Evolutionary conservation across 2,888 invertebrate species (phyloP).

Genomic region (Drosophila rellima): DNA sequence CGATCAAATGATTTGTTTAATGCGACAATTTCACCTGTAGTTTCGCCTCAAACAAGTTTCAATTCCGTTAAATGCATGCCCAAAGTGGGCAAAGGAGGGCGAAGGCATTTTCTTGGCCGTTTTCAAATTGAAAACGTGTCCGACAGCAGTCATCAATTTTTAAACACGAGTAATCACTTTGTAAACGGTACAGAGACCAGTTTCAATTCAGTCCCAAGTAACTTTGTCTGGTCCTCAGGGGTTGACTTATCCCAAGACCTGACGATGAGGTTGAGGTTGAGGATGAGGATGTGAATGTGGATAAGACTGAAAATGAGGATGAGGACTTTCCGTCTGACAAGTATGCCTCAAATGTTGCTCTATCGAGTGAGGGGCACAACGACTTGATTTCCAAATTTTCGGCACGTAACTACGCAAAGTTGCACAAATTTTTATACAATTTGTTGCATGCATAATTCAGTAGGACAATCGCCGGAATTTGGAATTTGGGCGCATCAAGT

Average conservation of each 20-base stretch:
- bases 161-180: slow-evolving; percentile 84
- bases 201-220: slow-evolving; percentile 28
- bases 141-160: slow-evolving; percentile 82
- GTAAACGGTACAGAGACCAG: slow-evolving; percentile 70
- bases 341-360: slow-evolving; percentile 73
- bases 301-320: too few relatives aligned
- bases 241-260: slow-evolving; percentile 59
- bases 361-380: slow-evolving; percentile 14
- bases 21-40: slow-evolving; percentile 61
- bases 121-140: slow-evolving; percentile 83
- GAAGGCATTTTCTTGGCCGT: slow-evolving; percentile 50
- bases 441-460: slow-evolving; percentile 83
- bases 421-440: slow-evolving; percentile 83
- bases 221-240: slow-evolving; percentile 44
- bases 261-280: slow-evolving; percentile 4
- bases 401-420: slow-evolving; percentile 82
- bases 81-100: background rate
- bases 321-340: slow-evolving; percentile 37
- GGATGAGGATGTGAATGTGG: background rate
- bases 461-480: slow-evolving; percentile 57
- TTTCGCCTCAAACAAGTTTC: slow-evolving; percentile 47
- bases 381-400: slow-evolving; percentile 76
- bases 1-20: slow-evolving; percentile 48
- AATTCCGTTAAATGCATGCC: slow-evolving; percentile 52
- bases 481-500: slow-evolving; percentile 52